Conservation (phyloP, 2,888 invertebrate species). For the Caenorhabditis wallacei region DNA sequence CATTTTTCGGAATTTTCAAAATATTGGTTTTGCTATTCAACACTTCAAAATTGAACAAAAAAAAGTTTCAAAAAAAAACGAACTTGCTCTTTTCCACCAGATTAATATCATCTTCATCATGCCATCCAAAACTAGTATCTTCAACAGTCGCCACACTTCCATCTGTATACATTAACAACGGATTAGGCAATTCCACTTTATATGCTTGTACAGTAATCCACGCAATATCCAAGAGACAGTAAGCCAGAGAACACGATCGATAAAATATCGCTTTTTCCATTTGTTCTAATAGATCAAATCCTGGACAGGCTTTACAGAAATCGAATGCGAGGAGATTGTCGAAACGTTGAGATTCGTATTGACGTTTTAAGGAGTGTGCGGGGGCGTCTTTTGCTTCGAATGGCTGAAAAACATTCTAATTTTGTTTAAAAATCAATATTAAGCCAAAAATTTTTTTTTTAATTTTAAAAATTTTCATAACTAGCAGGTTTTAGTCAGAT, state of each 20-base stretch:
- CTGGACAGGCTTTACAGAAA: constrained; percentile 69
- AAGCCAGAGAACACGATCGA: constrained; percentile 60
- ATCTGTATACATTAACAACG: constrained; percentile 69
- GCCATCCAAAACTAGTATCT: constrained; percentile 73
- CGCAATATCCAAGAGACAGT: constrained; percentile 69
- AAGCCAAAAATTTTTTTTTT: too few species aligned
- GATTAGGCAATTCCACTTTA: constrained; percentile 18
- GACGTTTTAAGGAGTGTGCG: constrained; percentile 65
- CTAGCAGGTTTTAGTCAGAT: too few species aligned
- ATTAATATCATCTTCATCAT: constrained; percentile 70
- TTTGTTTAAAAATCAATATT: too few species aligned
- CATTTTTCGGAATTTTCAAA: too few species aligned
- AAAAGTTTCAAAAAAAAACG: too few species aligned
- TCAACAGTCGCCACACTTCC: constrained; percentile 64
- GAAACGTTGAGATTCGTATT: constrained; percentile 67
- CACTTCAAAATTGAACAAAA: too few species aligned
- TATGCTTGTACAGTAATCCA: constrained; percentile 69
- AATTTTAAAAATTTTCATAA: too few species aligned
- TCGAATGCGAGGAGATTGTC: constrained; percentile 72
- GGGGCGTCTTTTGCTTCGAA: constrained; percentile 58
- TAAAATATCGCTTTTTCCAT: constrained; percentile 59
- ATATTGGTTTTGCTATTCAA: too few species aligned
- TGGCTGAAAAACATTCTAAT: constrained; percentile 55
- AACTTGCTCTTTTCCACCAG: constrained; percentile 69
- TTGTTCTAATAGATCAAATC: constrained; percentile 45